Conservation (phyloP, 2,888 invertebrate genomes). For the Cantharis rustica region DNA sequence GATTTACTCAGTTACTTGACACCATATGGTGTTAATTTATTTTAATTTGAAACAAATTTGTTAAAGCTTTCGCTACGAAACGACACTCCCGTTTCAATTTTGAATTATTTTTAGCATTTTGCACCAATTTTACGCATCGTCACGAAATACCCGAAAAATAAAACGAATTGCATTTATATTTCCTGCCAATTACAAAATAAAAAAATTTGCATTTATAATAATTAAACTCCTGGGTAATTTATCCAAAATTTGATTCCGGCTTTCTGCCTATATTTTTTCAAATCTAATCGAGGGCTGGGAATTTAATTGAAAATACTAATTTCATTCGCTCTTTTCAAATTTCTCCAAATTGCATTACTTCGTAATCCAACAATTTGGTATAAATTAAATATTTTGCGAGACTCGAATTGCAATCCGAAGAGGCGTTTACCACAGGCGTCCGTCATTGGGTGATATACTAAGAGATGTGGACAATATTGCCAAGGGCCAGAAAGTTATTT, state of each 20-base stretch:
- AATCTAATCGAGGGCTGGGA: neutral
- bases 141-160: neutral
- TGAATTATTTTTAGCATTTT: neutral
- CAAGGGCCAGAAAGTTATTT: too few species aligned
- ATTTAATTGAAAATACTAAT: neutral
- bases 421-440: too few species aligned
- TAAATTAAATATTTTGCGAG: neutral
- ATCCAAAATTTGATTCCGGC: neutral
- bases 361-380: neutral
- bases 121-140: neutral
- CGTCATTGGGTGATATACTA: too few species aligned
- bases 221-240: neutral
- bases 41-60: constrained; percentile 27
- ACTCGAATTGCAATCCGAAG: neutral
- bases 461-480: too few species aligned
- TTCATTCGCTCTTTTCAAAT: neutral
- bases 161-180: neutral
- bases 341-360: neutral
- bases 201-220: neutral
- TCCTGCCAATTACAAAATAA: neutral
- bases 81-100: neutral
- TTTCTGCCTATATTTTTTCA: neutral
- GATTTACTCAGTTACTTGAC: constrained; percentile 35
- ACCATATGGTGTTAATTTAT: constrained; percentile 32
- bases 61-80: constrained; percentile 9